Evolutionary conservation across 2,797 vertebrate species (phyloP), one percentile per base, ranked within the genome.

Genomic region (Spondyliosoma cantharus): DNA sequence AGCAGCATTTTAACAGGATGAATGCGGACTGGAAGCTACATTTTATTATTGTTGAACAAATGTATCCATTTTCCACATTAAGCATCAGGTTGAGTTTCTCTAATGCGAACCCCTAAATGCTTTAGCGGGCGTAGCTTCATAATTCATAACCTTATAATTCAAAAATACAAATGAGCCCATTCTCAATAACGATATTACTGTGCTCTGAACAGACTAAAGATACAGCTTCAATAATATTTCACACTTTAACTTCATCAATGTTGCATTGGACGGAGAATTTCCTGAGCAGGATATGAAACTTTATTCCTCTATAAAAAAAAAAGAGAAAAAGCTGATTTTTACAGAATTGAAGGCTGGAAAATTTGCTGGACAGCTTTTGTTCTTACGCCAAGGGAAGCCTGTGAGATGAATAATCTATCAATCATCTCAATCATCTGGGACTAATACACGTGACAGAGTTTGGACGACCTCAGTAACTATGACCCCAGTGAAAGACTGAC

Each of bases 381-480:
- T 17, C 27, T 59, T 62, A 0, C 75, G 29, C 67, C 59, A 1
- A 57, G 24, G 57, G 61, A 61, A 24, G 22, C 49, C 68, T 25
- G 20, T 29, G 66, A 59, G 73, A 70, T 50, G 56, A 89, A 66
- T 73, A 48, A 80, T 73, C 53, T 56, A 60, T 77, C 37, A 52
- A 56, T 73, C 74, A 68, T 64, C 7, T 27, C 3, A 5, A 42
- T 89, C 90, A 87, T 77, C 62, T 71, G 91, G 87, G 89, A 88
- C 61, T 64, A 59, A 82, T 90, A 75, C 72, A 85, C 68, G 56
- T 87, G 81, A 85, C 86, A 89, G 29, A 70, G 84, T 91, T 91
- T 88, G 62, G 66, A 89, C n/a, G 76, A 82, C 80, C 85, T 82
- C 61, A n/a, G 83, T 74, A 78, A 46, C 71, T 56, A 15, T 81